A percentile compares a stretch with the other conserved stretches of the same genome.
phyloP scores from a whole-genome alignment of 2,888 invertebrate species.

The Epinotia ramella region DNA sequence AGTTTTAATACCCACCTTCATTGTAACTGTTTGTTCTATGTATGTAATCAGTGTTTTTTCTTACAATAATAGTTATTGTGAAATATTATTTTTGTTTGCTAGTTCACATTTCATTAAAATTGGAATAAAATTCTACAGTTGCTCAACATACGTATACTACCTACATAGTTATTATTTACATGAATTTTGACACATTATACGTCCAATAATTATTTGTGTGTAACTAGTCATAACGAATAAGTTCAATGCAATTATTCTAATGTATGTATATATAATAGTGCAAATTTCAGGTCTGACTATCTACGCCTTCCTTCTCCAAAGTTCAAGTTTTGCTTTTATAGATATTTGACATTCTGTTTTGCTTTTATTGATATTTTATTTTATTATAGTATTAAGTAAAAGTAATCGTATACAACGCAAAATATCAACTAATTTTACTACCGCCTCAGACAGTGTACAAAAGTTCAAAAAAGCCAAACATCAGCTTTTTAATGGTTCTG shows the following conservation, averaged over 20 bases:
- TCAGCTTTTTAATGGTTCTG: too few relatives aligned
- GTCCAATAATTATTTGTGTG: slow-evolving; percentile 5
- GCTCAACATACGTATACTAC: slow-evolving; percentile 1
- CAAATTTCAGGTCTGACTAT: too few relatives aligned
- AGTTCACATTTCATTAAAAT: neutral
- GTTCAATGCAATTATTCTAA: neutral
- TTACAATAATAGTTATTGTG: slow-evolving; percentile 16
- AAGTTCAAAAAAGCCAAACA: too few relatives aligned
- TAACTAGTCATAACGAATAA: slow-evolving; percentile 28
- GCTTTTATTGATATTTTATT: too few relatives aligned
- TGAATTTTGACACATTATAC: neutral
- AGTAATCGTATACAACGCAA: too few relatives aligned
- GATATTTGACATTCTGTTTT: too few relatives aligned
- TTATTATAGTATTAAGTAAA: too few relatives aligned
- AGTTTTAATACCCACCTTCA: slow-evolving; percentile 26
- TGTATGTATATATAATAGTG: neutral
- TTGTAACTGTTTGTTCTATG: slow-evolving; percentile 16
- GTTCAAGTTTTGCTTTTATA: too few relatives aligned
- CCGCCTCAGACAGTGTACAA: too few relatives aligned
- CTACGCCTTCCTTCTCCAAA: too few relatives aligned
- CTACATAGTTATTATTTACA: neutral
- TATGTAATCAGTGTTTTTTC: slow-evolving; percentile 20
- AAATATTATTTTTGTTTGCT: neutral
- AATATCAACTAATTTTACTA: too few relatives aligned
- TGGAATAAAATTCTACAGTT: neutral